Conservation (phyloP, 2,888 invertebrate genomes). For the Euzetes globulus region DNA sequence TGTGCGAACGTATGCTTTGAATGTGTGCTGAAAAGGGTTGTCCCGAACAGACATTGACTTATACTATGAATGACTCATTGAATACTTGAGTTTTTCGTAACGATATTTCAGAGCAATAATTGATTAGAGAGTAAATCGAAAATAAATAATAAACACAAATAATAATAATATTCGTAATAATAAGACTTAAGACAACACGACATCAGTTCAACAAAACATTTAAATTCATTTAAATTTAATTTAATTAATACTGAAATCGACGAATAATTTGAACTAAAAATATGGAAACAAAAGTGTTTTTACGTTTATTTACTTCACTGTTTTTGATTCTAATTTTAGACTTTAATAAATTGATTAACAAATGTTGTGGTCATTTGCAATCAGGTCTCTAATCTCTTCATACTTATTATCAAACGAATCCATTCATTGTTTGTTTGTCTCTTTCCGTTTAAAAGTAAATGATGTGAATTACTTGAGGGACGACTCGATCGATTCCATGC, state of each 20-base stretch:
- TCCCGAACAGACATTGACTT: background rate
- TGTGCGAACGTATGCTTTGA: background rate
- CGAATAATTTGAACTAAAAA: background rate
- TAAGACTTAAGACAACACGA: too few species aligned
- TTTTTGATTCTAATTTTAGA: background rate
- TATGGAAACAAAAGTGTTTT: background rate
- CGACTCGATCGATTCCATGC: slow-evolving; percentile 52
- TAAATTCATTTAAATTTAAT: background rate
- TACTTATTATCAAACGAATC: background rate
- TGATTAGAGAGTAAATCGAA: background rate
- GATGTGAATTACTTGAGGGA: slow-evolving; percentile 9
- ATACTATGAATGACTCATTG: background rate
- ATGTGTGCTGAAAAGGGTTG: background rate
- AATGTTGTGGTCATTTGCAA: slow-evolving; percentile 22
- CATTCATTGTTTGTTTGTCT: background rate
- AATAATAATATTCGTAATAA: too few species aligned
- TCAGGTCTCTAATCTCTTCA: background rate
- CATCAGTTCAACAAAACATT: too few species aligned
- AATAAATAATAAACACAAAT: background rate
- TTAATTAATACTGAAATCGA: background rate
- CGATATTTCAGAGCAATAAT: background rate
- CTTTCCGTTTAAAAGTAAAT: background rate
- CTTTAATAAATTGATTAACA: slow-evolving; percentile 9
- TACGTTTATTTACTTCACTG: background rate
- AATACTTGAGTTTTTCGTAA: too few species aligned